Percentiles rank a stretch among this genome's conserved stretches.
These are phyloP conservation scores for Tetragnatha versicolor DNA, from an alignment of 1,140 invertebrate genomes.

Conservation along the genomic window DNA sequence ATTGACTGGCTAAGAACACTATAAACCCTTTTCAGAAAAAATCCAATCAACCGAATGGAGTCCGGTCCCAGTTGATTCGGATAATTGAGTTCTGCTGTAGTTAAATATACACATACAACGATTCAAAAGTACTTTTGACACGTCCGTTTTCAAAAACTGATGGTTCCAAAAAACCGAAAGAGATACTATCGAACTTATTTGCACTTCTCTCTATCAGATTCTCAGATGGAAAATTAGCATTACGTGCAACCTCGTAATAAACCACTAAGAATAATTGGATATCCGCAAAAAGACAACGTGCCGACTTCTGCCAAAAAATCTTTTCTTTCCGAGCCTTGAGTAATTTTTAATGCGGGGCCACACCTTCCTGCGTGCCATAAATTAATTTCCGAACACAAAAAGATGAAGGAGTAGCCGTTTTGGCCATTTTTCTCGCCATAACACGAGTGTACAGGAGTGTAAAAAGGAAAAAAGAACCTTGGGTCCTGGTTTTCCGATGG, in stretches of 20 bases:
- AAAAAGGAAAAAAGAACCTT: conserved; percentile 31
- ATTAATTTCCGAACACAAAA: neutral
- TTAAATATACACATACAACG: too few relatives aligned
- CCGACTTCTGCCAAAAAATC: neutral
- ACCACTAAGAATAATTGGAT: neutral
- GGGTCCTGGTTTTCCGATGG: conserved; percentile 39
- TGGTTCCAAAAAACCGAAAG: too few relatives aligned
- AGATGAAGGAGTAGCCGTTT: neutral
- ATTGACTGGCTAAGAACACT: too few relatives aligned
- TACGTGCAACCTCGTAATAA: neutral
- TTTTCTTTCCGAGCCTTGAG: neutral
- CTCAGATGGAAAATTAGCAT: too few relatives aligned
- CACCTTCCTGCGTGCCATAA: neutral
- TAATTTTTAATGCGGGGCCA: conserved; percentile 4
- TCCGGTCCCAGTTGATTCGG: too few relatives aligned
- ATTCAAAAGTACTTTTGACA: too few relatives aligned
- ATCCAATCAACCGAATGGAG: too few relatives aligned
- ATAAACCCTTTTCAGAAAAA: too few relatives aligned
- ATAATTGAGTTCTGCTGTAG: too few relatives aligned
- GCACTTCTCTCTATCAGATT: too few relatives aligned
- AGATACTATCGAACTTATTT: too few relatives aligned
- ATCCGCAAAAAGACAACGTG: neutral
- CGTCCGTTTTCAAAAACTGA: too few relatives aligned
- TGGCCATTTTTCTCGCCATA: neutral
- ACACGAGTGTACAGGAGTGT: neutral